These are phyloP conservation scores for Catamblyrhynchus diadema DNA, from an alignment of 2,797 vertebrate species.

Conservation along the genomic window DNA sequence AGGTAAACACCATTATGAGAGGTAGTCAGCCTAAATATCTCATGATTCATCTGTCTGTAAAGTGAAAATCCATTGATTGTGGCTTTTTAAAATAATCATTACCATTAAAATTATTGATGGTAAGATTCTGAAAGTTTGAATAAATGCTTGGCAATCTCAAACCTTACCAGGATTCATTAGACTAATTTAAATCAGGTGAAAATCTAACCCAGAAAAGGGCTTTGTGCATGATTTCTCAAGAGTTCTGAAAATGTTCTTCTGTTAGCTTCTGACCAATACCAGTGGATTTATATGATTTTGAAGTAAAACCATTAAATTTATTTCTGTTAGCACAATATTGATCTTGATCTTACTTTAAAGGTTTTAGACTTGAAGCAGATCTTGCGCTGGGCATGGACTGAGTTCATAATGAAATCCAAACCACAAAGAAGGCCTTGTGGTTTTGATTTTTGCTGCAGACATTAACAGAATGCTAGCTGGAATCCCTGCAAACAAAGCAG, in stretches of 20 bases:
- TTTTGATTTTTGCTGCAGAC: neutral
- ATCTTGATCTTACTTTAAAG: neutral
- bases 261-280: neutral
- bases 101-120: neutral
- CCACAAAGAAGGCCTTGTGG: neutral
- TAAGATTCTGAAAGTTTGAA: neutral
- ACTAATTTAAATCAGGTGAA: neutral
- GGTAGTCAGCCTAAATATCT: neutral
- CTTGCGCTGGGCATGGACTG: neutral
- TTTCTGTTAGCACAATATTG: neutral
- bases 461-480: neutral
- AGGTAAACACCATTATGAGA: neutral
- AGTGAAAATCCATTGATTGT: neutral
- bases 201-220: neutral
- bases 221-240: neutral
- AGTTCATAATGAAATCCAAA: slow-evolving; percentile 1
- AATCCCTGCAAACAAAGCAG: neutral
- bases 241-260: neutral
- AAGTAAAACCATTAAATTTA: neutral
- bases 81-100: neutral
- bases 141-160: neutral
- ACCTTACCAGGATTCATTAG: neutral
- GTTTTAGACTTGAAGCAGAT: neutral
- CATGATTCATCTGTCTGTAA: neutral
- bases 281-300: neutral